phyloP scores from a whole-genome alignment of 2,888 invertebrate genomes.

The Erebia epiphron region DNA sequence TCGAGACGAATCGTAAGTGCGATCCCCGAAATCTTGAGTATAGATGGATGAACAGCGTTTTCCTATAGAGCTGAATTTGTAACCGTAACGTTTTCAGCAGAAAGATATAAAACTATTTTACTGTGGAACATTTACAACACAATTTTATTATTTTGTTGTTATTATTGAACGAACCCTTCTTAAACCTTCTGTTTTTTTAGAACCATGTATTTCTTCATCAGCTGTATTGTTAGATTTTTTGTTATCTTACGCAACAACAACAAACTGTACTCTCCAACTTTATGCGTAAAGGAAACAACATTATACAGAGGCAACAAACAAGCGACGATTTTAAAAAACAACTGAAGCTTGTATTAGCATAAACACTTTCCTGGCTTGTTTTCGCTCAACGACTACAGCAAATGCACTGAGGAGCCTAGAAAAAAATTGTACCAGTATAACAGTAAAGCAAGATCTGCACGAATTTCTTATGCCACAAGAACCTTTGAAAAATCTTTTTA shows the following conservation, averaged over 20 bases:
- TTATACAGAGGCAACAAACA: slow-evolving; percentile 20
- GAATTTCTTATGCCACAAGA: neutral
- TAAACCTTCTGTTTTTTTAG: too few relatives aligned
- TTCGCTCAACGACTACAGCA: slow-evolving; percentile 6
- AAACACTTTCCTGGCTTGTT: slow-evolving; percentile 13
- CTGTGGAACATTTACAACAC: too few relatives aligned
- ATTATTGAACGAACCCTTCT: too few relatives aligned
- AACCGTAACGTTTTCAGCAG: too few relatives aligned
- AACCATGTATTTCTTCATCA: too few relatives aligned
- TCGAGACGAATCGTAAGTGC: too few relatives aligned
- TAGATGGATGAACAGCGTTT: too few relatives aligned
- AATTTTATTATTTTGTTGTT: too few relatives aligned
- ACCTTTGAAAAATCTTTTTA: too few relatives aligned
- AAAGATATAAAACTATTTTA: too few relatives aligned
- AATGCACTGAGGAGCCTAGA: neutral
- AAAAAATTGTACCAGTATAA: neutral
- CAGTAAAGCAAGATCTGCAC: neutral
- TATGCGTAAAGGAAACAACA: slow-evolving; percentile 13
- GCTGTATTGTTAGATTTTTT: neutral
- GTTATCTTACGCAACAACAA: neutral
- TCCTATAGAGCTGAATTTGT: too few relatives aligned
- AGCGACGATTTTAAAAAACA: slow-evolving; percentile 12
- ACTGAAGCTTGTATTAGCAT: slow-evolving; percentile 11
- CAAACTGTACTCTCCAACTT: slow-evolving; percentile 9
- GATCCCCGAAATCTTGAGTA: too few relatives aligned